phyloP scores from a whole-genome alignment of 2,797 vertebrate genomes.

The Zenarchopterus dispar region DNA sequence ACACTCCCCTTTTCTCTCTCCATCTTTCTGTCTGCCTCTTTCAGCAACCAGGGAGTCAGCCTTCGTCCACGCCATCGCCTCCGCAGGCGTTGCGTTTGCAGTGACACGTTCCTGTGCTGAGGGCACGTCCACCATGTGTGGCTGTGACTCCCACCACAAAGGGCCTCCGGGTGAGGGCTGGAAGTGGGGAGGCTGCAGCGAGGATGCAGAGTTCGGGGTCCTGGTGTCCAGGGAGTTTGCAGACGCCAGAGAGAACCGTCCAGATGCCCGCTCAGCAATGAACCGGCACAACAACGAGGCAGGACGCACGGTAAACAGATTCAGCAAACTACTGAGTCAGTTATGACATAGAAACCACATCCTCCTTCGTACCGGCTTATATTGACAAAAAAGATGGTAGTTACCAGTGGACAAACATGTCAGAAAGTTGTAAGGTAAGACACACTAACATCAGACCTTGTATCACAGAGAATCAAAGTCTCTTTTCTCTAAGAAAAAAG shows the following conservation, averaged over 20 bases:
- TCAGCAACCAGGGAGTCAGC: conserved; percentile 95
- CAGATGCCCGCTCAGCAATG: conserved; percentile 96
- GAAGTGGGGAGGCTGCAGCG: conserved; percentile 99
- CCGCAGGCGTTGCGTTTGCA: conserved; percentile 93
- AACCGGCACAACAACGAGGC: conserved; percentile 99
- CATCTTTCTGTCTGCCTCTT: conserved; percentile 32
- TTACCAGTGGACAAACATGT: too few relatives aligned
- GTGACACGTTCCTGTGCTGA: conserved; percentile 95
- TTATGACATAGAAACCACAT: too few relatives aligned
- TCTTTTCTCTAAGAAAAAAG: too few relatives aligned
- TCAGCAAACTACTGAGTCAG: too few relatives aligned
- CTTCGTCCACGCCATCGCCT: conserved; percentile 96
- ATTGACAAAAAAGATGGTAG: too few relatives aligned
- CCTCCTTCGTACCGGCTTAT: too few relatives aligned
- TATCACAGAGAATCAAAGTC: too few relatives aligned
- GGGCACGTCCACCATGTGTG: conserved; percentile 93
- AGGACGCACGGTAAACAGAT: conserved; percentile 87
- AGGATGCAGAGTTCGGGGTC: conserved; percentile 96
- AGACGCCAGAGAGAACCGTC: conserved; percentile 94
- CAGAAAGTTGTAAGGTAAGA: too few relatives aligned
- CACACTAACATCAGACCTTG: too few relatives aligned
- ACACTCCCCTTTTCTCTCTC: conserved; percentile 9
- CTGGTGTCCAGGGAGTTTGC: conserved; percentile 97
- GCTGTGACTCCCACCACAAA: conserved; percentile 95
- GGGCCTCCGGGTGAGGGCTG: conserved; percentile 95